Conservation (phyloP, 2,797 vertebrate genomes). For the Pempheris klunzingeri region DNA sequence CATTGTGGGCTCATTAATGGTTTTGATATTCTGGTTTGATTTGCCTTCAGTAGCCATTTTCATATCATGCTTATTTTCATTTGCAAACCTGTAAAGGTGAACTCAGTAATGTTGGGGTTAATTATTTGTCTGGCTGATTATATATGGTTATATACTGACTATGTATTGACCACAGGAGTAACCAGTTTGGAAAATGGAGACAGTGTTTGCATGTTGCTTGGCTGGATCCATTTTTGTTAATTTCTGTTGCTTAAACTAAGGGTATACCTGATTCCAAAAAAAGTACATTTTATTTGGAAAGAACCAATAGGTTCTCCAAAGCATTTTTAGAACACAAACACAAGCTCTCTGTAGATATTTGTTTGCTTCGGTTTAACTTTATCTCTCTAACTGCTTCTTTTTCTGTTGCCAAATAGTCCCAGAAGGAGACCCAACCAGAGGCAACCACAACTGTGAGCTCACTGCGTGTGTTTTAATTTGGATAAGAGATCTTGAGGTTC, state of each 20-base stretch:
- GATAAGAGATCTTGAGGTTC: conserved; percentile 1
- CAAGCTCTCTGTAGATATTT: conserved; percentile 31
- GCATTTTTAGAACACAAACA: conserved; percentile 70
- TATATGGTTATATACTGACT: neutral
- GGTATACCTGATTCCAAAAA: conserved; percentile 28
- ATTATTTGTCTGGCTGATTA: neutral
- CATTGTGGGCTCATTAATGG: neutral
- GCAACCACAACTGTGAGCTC: conserved; percentile 82
- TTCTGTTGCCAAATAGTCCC: conserved; percentile 79
- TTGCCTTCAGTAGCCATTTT: neutral
- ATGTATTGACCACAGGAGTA: neutral
- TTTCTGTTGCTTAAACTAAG: conserved; percentile 9
- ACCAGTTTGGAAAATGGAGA: neutral
- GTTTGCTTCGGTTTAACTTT: conserved; percentile 47
- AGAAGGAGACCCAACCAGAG: conserved; percentile 78
- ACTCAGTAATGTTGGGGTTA: neutral
- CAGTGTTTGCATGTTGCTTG: neutral
- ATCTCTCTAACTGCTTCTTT: conserved; percentile 64
- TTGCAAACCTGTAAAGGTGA: conserved; percentile 20
- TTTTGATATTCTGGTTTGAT: neutral
- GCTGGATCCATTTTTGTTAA: neutral
- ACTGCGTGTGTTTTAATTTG: conserved; percentile 32
- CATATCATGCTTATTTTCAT: neutral
- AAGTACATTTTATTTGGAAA: conserved; percentile 20
- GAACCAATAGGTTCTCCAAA: neutral